Evolutionary conservation across 2,113 vertebrate species (phyloP), one percentile per base, ranked within the genome.

Genomic region (Hyaena hyaena): DNA sequence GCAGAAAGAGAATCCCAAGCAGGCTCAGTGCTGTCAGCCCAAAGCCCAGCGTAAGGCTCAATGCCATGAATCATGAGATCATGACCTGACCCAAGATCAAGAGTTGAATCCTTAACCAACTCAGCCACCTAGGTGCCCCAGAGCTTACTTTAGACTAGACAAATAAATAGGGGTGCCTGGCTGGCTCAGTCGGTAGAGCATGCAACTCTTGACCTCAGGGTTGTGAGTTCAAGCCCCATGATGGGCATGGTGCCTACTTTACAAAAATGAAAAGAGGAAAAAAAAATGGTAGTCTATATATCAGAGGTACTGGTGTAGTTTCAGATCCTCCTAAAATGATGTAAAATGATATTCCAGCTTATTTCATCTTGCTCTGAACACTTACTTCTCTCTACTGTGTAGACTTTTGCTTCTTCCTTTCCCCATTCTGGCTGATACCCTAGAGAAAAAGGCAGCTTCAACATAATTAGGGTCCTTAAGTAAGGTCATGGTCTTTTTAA

Each of bases 391-490:
- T 55, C 48, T 63, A 2, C 50, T 10, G 7, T 77, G 11, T 65
- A 69, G n/a, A 58, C 83, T 81, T 95, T 71, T 88, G 68, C 53
- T 92, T 96, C 31, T 95, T 31, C 24, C 71, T 79, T 92, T 85
- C 50, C 33, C 14, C 39, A 14, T 53, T 92, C 50, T n/a, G 63
- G 43, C 43, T 84, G 63, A 84, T 80, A 21, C n/a, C 31, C 71
- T 53, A 48, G n/a, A 85, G 45, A 89, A 95, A 55, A 79, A 21
- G 43, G 28, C 43, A 89, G 23, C n/a, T 71, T 79, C 35, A 77
- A 0, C 35, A 33, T 92, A 71, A 89, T 71, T 84, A 95, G 84
- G 16, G 79, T 89, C 35, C 79, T 85, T 83, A 43, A 96, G 28
- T 79, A 92, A 84, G 53, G 39, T 71, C 45, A 48, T 65, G 15